Conservation (phyloP, 2,888 invertebrate species). For the Chorisops tibialis region DNA sequence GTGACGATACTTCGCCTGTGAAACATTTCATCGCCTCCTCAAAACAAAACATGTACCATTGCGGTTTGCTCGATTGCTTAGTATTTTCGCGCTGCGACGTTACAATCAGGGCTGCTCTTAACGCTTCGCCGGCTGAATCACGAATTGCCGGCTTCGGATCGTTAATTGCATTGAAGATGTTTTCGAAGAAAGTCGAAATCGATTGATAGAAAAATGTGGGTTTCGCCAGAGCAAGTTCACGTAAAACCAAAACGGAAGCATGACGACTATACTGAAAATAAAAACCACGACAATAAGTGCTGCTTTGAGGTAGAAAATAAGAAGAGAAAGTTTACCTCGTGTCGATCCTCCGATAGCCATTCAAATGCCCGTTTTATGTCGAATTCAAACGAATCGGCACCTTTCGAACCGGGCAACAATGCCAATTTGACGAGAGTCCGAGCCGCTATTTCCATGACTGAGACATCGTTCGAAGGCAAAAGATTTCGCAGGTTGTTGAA, state of each 20-base stretch:
- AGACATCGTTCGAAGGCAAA: slow-evolving; percentile 84
- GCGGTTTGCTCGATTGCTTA: slow-evolving; percentile 82
- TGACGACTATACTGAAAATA: slow-evolving; percentile 69
- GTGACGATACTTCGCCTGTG: slow-evolving; percentile 53
- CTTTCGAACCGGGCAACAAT: slow-evolving; percentile 85
- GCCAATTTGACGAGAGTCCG: slow-evolving; percentile 93
- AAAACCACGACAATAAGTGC: background rate
- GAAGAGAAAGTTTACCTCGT: slow-evolving; percentile 58
- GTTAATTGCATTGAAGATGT: slow-evolving; percentile 85
- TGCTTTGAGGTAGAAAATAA: background rate
- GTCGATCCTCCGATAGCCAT: slow-evolving; percentile 86
- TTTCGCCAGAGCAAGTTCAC: slow-evolving; percentile 91
- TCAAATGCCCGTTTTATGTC: slow-evolving; percentile 95
- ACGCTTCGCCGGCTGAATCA: slow-evolving; percentile 88
- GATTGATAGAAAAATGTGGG: slow-evolving; percentile 97
- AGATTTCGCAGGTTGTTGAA: slow-evolving; percentile 89
- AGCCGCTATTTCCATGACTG: slow-evolving; percentile 94
- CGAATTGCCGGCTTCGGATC: slow-evolving; percentile 89
- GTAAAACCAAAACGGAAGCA: slow-evolving; percentile 86
- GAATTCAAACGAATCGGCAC: slow-evolving; percentile 96
- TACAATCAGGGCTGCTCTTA: slow-evolving; percentile 91
- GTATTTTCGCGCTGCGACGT: slow-evolving; percentile 95
- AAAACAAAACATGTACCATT: slow-evolving; percentile 92
- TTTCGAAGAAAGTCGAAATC: slow-evolving; percentile 89
- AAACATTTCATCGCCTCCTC: slow-evolving; percentile 82